Evolutionary conservation across 2,797 vertebrate genomes (phyloP).

Genomic region (Rousettus madagascariensis): DNA sequence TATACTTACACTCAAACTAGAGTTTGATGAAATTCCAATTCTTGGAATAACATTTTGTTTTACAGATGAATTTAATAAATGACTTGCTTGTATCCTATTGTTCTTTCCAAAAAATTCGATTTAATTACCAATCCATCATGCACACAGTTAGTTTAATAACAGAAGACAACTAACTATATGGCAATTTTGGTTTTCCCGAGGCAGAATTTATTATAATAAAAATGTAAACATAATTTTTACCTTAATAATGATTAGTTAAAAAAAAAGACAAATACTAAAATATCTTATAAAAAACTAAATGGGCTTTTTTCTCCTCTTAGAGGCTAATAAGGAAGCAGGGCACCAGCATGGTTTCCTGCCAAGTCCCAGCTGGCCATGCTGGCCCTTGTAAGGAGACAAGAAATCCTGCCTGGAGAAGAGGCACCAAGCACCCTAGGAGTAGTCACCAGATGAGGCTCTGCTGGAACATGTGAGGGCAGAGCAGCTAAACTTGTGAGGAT

Average conservation of each 20-base stretch:
- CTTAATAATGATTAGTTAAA: not conserved
- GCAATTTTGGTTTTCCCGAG: not conserved
- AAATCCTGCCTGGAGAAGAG: not conserved
- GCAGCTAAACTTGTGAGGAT: fast-evolving
- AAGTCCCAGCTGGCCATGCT: not conserved
- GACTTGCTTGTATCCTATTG: not conserved
- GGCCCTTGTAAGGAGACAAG: not conserved
- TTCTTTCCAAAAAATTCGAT: not conserved
- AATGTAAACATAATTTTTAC: not conserved
- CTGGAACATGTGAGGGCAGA: not conserved
- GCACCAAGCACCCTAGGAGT: not conserved
- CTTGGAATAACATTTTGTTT: not conserved
- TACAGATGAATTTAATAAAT: not conserved
- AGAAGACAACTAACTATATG: not conserved
- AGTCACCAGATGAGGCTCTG: fast-evolving
- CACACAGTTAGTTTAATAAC: not conserved
- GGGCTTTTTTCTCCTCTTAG: not conserved
- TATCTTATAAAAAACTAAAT: not conserved
- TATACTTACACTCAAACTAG: not conserved
- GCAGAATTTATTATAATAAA: not conserved
- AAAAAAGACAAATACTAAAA: not conserved
- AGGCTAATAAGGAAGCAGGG: not conserved
- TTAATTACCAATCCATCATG: not conserved
- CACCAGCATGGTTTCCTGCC: not conserved
- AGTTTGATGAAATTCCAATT: not conserved